These are phyloP conservation scores for Sycobia sp. DNA, from an alignment of 1,140 invertebrate species.

Conservation along the genomic window DNA sequence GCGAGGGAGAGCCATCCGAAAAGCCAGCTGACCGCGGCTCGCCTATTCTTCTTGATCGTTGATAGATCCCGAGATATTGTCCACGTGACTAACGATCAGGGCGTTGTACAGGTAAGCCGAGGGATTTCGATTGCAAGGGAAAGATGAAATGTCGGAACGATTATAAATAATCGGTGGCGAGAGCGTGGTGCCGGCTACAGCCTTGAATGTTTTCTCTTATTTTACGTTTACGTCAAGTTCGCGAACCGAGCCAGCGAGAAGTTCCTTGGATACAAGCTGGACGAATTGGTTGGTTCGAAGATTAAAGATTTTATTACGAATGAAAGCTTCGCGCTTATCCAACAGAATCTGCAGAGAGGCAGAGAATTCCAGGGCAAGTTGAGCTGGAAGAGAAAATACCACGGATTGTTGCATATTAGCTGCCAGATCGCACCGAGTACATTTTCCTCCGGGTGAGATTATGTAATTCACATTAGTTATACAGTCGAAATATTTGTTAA, in stretches of 20 bases:
- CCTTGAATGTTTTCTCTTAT: background rate
- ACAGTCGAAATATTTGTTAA: no score
- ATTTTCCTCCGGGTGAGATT: background rate
- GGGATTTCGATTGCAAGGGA: background rate
- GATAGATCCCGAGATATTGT: constrained; percentile 83
- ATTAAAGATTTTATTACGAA: constrained; percentile 63
- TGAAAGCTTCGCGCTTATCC: constrained; percentile 66
- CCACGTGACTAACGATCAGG: constrained; percentile 81
- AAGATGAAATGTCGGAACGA: background rate
- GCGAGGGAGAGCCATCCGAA: constrained; percentile 60
- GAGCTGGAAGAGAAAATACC: constrained; percentile 75
- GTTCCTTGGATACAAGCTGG: constrained; percentile 71
- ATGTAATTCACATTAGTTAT: background rate
- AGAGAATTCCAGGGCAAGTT: constrained; percentile 86
- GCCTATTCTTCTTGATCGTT: constrained; percentile 78
- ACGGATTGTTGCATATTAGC: constrained; percentile 75
- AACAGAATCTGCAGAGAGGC: constrained; percentile 70
- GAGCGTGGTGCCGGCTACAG: no score
- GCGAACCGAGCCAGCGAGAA: constrained; percentile 78
- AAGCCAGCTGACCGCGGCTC: constrained; percentile 60
- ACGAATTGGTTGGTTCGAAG: constrained; percentile 76
- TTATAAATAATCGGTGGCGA: background rate
- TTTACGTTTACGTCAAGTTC: constrained; percentile 67
- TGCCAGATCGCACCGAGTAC: constrained; percentile 66
- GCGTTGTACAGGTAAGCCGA: constrained; percentile 76